Evolutionary conservation across 2,888 invertebrate species (phyloP).

Genomic region (Tolmerus cingulatus): DNA sequence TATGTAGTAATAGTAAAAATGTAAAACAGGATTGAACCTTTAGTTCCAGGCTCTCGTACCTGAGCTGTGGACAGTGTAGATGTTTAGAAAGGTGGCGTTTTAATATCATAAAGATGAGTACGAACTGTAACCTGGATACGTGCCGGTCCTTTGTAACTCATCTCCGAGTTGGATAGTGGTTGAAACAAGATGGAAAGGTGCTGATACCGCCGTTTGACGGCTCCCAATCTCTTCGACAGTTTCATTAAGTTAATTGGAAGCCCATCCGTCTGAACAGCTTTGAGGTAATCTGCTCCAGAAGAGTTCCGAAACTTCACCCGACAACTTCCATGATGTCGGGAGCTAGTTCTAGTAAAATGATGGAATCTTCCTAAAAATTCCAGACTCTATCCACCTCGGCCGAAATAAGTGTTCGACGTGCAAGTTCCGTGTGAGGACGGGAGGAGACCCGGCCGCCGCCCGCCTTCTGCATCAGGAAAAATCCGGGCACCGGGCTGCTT

Average conservation of each 20-base stretch:
- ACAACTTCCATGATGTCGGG: background rate
- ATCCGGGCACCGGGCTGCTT: background rate
- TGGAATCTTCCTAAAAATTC: conserved; percentile 16
- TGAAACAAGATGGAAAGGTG: background rate
- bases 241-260: conserved; percentile 30
- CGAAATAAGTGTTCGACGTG: conserved; percentile 15
- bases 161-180: background rate
- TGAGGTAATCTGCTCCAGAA: background rate
- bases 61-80: background rate
- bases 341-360: conserved; percentile 1
- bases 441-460: background rate
- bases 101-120: background rate
- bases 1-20: no score
- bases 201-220: background rate
- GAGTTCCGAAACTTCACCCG: conserved; percentile 3
- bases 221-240: conserved; percentile 6
- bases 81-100: background rate
- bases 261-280: background rate
- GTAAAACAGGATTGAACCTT: no score
- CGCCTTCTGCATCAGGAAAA: background rate
- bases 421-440: background rate
- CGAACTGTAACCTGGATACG: background rate
- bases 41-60: no score
- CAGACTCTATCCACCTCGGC: background rate
- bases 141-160: background rate